Conservation (phyloP, 2,113 vertebrate species). For the Semnopithecus entellus region DNA sequence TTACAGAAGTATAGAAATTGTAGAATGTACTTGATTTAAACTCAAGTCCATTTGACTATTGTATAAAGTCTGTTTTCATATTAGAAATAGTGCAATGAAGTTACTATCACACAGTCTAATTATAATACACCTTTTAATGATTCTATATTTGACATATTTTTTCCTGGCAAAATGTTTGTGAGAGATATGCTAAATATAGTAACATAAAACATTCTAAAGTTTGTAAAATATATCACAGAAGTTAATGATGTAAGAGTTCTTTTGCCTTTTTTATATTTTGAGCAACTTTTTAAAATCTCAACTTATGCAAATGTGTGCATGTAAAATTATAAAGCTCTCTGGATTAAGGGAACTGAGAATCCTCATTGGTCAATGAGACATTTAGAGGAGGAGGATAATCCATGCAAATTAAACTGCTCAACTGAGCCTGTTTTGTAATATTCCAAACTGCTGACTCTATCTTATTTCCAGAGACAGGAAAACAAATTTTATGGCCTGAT, state of each 20-base stretch:
- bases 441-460: constrained; percentile 75
- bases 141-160: constrained; percentile 28
- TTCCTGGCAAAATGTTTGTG: constrained; percentile 6
- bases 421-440: constrained; percentile 70
- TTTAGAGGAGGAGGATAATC: constrained; percentile 66
- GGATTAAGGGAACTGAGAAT: constrained; percentile 57
- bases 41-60: not conserved
- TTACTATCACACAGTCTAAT: not conserved
- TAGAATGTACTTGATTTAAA: not conserved
- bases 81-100: not conserved
- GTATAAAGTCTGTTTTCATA: not conserved
- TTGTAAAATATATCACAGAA: constrained; percentile 40
- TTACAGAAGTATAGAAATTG: not conserved
- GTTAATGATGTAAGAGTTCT: constrained; percentile 32
- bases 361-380: constrained; percentile 31
- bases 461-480: constrained; percentile 72
- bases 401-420: constrained; percentile 78
- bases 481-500: constrained; percentile 62
- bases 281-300: constrained; percentile 60
- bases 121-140: not conserved
- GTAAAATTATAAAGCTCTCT: constrained; percentile 60
- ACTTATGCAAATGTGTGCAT: constrained; percentile 67
- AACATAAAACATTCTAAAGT: constrained; percentile 19
- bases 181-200: not conserved
- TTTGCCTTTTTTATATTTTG: constrained; percentile 52